Conservation (phyloP, 23 tunicate genomes). For the Aplidium turbinatum region DNA sequence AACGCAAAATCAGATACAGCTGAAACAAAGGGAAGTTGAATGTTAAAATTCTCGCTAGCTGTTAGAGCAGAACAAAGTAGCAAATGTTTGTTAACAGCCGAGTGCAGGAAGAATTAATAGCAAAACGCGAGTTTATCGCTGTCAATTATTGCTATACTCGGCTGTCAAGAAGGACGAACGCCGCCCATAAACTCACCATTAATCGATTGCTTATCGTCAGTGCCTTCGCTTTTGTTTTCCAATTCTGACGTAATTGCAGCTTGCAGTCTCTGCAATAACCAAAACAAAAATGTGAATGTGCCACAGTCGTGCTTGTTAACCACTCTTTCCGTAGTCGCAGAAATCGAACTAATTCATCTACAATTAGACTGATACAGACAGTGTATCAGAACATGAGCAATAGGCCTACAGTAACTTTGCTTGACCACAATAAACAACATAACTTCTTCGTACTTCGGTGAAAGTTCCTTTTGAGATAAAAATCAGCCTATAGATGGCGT, state of each 20-base stretch:
- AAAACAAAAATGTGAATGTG: not conserved
- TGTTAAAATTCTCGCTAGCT: not conserved
- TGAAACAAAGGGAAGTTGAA: slow-evolving; percentile 1
- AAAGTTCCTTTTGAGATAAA: slow-evolving; percentile 38
- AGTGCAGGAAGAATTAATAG: not conserved
- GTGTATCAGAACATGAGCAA: no score
- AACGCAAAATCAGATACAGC: slow-evolving; percentile 1
- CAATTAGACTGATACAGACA: not conserved
- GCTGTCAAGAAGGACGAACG: no score
- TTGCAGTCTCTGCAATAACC: slow-evolving; percentile 13
- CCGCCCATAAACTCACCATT: no score
- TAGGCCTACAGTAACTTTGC: no score
- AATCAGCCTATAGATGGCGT: slow-evolving; percentile 43
- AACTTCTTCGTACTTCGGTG: slow-evolving; percentile 13
- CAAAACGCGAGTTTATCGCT: not conserved
- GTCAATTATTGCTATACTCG: no score
- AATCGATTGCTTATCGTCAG: no score
- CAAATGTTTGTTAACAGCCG: not conserved
- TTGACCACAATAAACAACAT: no score
- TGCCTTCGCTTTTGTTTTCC: no score
- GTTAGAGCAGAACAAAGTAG: not conserved
- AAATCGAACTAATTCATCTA: not conserved
- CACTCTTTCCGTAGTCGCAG: no score
- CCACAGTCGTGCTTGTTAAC: no score
- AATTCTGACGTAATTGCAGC: slow-evolving; percentile 17